Evolutionary conservation across 2,888 invertebrate genomes (phyloP), one percentile per base, ranked within the genome.

Genomic region (Chalcosyrphus nemorum): DNA sequence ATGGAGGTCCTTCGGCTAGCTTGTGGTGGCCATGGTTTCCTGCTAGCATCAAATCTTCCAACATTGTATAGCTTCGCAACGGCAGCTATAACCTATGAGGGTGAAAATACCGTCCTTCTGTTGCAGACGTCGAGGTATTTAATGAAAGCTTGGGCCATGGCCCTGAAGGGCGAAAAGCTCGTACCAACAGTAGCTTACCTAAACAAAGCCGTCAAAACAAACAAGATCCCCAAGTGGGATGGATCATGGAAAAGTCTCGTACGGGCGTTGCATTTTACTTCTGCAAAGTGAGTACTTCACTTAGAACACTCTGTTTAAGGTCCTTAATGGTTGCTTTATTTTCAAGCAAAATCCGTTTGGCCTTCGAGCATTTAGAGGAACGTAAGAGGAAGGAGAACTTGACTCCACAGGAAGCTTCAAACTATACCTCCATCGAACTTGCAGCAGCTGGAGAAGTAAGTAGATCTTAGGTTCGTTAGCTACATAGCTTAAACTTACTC

Each of bases 11-110:
- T 97, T 86, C 94, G 98, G 21, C 93, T 97, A 80, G 93, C 98
- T 19, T 98, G 98, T 91, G 98, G 99, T 61, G 98, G 99, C 0
- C 98, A 99, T 91, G 99, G 99, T 3, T 98, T 97, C 92, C 95
- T 97, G 94, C 93, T 94, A 43, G 93, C 95, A 17, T 95, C 97
- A 86, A 97, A 95, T 90, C 92, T 98, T 86, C 97, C 97, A 21
- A 93, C 94, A 82, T 95, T 95, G 2, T 98, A 97, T 90, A 95
- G 95, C 1, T 92, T 95, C 81, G 94, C 95, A 35, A 96, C 97
- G 1, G 97, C 98, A 52, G 95, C 96, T 71, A 96, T 95, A 90
- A 98, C 98, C 4, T 98, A 98, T 90, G 98, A 99, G 92, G 98
- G 98, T 0, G 98, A 99, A 93, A 98, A 98, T 91, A 98, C 98